Percentiles rank a stretch among this genome's conserved stretches.
These are phyloP conservation scores for Tiliqua scincoides DNA, from an alignment of 2,113 vertebrate genomes.

Conservation along the genomic window DNA sequence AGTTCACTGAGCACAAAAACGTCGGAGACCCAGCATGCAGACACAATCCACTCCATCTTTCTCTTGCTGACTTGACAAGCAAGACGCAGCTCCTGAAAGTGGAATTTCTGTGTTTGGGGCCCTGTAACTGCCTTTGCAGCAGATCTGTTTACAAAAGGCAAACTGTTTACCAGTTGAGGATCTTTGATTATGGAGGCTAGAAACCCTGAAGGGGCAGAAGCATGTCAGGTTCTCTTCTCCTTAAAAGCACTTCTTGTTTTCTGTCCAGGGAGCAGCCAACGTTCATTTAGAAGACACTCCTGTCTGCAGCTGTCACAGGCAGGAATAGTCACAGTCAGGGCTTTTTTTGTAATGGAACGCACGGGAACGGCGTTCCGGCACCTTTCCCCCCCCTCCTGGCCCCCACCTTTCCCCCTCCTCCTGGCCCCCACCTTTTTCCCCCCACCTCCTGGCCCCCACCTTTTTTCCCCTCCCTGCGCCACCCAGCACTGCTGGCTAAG, in stretches of 20 bases:
- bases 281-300: conserved; percentile 37
- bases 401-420: no score
- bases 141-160: conserved; percentile 35
- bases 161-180: conserved; percentile 35
- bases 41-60: conserved; percentile 21
- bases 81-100: background rate
- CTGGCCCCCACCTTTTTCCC: no score
- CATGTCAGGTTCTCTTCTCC: conserved; percentile 35
- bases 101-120: conserved; percentile 31
- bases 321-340: background rate
- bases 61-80: conserved; percentile 13
- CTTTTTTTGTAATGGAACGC: no score
- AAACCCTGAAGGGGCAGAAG: conserved; percentile 29
- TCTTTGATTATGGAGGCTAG: conserved; percentile 25
- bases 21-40: conserved; percentile 12
- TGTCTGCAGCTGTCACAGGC: background rate
- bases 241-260: conserved; percentile 21
- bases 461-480: no score
- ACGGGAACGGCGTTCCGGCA: no score
- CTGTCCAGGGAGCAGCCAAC: conserved; percentile 37
- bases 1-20: conserved; percentile 39
- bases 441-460: no score
- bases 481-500: no score
- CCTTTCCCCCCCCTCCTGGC: no score
- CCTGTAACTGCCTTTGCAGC: background rate